phyloP scores from a whole-genome alignment of 2,888 invertebrate species.

The Heliconius hortense region DNA sequence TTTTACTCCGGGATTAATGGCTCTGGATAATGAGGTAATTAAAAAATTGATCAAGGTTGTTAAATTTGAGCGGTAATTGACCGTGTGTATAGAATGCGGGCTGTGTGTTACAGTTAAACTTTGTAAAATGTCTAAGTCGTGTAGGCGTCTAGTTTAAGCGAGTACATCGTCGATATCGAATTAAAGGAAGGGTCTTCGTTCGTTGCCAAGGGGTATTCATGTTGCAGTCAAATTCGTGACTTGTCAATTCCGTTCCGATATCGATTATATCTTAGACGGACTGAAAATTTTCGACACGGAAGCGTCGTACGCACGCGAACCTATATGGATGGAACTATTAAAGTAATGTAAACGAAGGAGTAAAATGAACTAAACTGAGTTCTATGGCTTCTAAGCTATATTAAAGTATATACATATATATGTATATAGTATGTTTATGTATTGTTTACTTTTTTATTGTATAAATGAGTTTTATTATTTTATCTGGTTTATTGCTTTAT shows the following conservation, averaged over 20 bases:
- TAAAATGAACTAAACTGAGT: conserved; percentile 15
- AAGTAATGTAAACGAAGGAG: conserved; percentile 28
- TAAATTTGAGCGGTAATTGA: conserved; percentile 18
- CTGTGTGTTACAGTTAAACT: background rate
- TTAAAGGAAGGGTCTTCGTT: conserved; percentile 34
- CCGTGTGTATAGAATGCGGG: background rate
- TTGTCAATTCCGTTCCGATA: conserved; percentile 64
- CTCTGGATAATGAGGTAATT: conserved; percentile 32
- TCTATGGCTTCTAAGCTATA: background rate
- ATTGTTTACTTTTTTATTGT: background rate
- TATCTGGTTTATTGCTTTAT: too few species aligned
- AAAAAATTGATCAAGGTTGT: conserved; percentile 26
- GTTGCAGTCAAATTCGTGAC: conserved; percentile 67
- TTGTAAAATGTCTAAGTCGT: conserved; percentile 7
- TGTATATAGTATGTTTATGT: background rate
- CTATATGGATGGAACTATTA: conserved; percentile 57
- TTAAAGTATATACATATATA: background rate
- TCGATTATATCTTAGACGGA: conserved; percentile 73
- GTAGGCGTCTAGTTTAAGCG: conserved; percentile 11
- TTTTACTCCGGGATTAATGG: conserved; percentile 39
- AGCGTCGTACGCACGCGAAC: conserved; percentile 70
- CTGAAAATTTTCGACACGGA: conserved; percentile 75
- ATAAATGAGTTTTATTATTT: background rate
- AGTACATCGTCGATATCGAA: conserved; percentile 23
- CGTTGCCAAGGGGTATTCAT: conserved; percentile 47